Conservation (phyloP, 2,888 invertebrate genomes). For the Platycheirus rosarum region DNA sequence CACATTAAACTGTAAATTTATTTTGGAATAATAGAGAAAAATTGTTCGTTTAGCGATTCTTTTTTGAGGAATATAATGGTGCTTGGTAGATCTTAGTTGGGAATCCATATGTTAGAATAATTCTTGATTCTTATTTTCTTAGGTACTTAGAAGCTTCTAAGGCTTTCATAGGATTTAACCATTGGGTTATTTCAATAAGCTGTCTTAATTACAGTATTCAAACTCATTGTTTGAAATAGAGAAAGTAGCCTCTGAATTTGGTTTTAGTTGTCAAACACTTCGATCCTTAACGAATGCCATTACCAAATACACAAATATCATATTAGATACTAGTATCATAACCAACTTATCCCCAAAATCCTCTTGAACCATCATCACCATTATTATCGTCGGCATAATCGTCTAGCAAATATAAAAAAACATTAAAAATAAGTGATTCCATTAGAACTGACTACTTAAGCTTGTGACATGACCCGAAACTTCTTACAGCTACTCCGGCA, state of each 20-base stretch:
- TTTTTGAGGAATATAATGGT: conserved; percentile 13
- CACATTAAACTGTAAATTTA: conserved; percentile 67
- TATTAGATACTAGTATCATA: neutral
- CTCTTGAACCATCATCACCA: conserved; percentile 49
- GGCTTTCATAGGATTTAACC: no score
- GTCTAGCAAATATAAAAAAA: conserved; percentile 58
- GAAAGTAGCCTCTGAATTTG: no score
- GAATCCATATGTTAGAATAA: no score
- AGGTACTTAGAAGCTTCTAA: no score
- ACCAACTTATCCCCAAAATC: conserved; percentile 34
- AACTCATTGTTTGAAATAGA: no score
- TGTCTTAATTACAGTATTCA: no score
- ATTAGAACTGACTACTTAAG: conserved; percentile 75
- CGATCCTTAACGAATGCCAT: no score
- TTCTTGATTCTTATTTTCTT: no score
- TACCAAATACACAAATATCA: no score
- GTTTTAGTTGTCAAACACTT: no score
- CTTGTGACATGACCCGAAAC: conserved; percentile 62
- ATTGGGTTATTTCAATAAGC: no score
- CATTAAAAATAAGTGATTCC: conserved; percentile 76
- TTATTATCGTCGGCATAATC: conserved; percentile 52
- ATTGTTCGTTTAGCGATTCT: conserved; percentile 7
- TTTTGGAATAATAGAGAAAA: conserved; percentile 56
- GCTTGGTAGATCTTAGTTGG: no score
- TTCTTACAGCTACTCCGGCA: conserved; percentile 9